Percentiles rank a stretch among this genome's conserved stretches.
phyloP scores from a whole-genome alignment of 2,113 vertebrate species.

The Porphyrio hochstetteri region DNA sequence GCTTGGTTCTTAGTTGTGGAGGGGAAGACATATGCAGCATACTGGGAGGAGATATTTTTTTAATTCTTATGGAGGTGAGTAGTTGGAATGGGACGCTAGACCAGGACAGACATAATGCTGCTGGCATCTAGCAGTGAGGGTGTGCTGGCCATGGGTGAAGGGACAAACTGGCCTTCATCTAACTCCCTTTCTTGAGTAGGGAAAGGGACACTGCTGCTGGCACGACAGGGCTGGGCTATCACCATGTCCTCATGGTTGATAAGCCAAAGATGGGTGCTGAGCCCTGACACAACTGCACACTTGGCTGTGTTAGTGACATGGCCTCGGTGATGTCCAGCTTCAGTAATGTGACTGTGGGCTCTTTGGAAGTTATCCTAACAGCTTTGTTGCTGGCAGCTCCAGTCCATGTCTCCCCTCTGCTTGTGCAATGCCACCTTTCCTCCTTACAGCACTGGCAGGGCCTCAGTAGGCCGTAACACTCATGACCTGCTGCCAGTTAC shows the following conservation, averaged over 20 bases:
- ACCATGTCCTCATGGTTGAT: accelerated
- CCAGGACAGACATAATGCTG: neutral
- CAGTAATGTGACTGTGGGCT: neutral
- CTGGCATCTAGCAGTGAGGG: neutral
- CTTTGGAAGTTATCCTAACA: neutral
- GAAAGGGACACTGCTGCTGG: neutral
- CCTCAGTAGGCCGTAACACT: neutral
- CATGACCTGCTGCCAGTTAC: neutral
- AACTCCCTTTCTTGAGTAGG: neutral
- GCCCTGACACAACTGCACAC: neutral
- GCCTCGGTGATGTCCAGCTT: accelerated
- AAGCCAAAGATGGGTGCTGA: neutral
- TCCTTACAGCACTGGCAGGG: neutral
- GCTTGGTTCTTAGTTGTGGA: neutral
- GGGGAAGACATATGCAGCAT: neutral
- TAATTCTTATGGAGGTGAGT: neutral
- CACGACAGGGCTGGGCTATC: neutral
- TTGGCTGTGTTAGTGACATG: accelerated
- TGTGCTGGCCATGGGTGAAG: neutral
- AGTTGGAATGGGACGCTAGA: neutral
- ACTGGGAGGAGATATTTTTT: neutral
- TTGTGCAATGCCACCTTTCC: neutral
- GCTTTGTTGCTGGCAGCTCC: neutral
- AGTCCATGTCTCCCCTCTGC: neutral
- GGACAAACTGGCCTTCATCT: neutral